Evolutionary conservation across 2,797 vertebrate genomes (phyloP), one percentile per base, ranked within the genome.

Genomic region (Ispidina lecontei): DNA sequence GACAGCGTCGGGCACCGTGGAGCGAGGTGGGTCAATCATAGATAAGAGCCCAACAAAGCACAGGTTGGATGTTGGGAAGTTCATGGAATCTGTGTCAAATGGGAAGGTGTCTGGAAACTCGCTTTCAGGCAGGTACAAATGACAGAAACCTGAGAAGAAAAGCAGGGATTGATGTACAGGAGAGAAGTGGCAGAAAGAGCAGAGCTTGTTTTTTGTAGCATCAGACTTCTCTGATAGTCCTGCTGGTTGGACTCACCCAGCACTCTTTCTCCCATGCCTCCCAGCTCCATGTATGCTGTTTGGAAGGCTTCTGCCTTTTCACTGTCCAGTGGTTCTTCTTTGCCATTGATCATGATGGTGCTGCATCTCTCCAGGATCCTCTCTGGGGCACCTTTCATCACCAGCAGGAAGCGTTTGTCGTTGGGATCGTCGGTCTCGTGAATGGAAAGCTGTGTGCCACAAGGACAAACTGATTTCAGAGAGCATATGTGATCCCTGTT

Each of bases 311-410:
- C 91, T 6, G 97, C 95, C 22, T 95, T 97, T 77, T 88, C 94
- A 0, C 92, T 68, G 56, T 98, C 97, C 80, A 98, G 95, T 0
- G 97, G 97, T 31, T 98, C 97, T 37, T 98, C 98, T 83, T 97
- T 96, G 74, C 98, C 98, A 0, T 97, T 95, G 73, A 98, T 92
- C 97, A 98, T 97, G 84, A 98, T 97, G 72, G 98, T 98, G 94
- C 97, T 98, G 33, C 98, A 98, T 44, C 93, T 96, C 80, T 98
- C 98, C 39, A 98, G 12, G 76, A 98, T 96, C 86, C 97, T 96
- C 91, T 98, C 98, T 0, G 98, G 98, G 35, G 98, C 98, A 1
- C 98, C 98, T 92, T 98, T 98, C 98, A 98, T 98, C 90, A 98
- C 98, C 93, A 98, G 43, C 78, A 98, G 97, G 47, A 98, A 97